Conservation (phyloP, 2,888 invertebrate species). For the Papilio elwesi region DNA sequence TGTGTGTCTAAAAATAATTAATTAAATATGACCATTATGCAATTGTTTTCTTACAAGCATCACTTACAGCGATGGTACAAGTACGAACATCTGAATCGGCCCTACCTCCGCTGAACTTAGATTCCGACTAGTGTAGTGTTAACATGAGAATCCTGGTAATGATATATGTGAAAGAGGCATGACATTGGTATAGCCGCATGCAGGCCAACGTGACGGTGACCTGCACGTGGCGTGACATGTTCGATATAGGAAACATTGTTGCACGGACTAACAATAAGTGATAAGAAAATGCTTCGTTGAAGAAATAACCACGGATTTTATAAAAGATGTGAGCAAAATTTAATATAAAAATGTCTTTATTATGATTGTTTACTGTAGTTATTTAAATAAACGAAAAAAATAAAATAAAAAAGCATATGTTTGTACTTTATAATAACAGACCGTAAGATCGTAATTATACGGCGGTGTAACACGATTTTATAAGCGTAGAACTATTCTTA, state of each 20-base stretch:
- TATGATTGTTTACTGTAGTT: too few species aligned
- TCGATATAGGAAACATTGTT: slow-evolving; percentile 28
- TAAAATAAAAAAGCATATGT: background rate
- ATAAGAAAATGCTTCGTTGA: slow-evolving; percentile 26
- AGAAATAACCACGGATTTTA: background rate
- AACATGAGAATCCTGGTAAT: background rate
- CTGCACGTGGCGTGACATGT: slow-evolving; percentile 32
- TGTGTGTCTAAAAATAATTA: too few species aligned
- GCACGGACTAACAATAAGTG: slow-evolving; percentile 34
- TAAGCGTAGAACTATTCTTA: slow-evolving; percentile 27
- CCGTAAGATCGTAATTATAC: slow-evolving; percentile 14
- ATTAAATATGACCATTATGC: too few species aligned
- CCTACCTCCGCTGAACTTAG: background rate
- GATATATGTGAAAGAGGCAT: slow-evolving; percentile 1
- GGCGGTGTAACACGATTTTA: slow-evolving; percentile 15
- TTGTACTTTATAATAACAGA: background rate
- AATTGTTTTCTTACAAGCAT: too few species aligned
- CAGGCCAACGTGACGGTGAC: slow-evolving; percentile 26
- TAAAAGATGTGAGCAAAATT: background rate
- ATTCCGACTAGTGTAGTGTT: background rate
- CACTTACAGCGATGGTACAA: too few species aligned
- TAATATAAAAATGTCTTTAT: too few species aligned
- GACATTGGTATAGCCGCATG: slow-evolving; percentile 8
- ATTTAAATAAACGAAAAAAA: too few species aligned
- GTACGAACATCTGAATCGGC: too few species aligned